Evolutionary conservation across 1,140 invertebrate genomes (phyloP).

Genomic region (Leguminivora glycinivorella): DNA sequence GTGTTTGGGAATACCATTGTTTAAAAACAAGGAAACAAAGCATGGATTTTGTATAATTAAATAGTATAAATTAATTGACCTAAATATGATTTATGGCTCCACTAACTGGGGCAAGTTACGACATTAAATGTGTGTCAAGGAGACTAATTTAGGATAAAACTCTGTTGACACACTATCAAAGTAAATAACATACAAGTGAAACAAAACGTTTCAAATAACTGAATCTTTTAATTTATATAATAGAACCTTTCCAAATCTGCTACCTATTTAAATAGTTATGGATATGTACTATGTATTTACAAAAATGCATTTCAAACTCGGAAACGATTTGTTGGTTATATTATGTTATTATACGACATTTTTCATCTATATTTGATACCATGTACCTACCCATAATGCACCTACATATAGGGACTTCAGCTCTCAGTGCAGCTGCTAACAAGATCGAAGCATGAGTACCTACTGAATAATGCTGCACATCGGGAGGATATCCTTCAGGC

Average conservation of each 20-base stretch:
- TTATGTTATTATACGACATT: no score
- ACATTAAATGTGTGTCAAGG: constrained; percentile 17
- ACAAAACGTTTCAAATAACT: background rate
- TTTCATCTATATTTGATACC: no score
- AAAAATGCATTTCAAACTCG: no score
- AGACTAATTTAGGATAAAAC: constrained; percentile 4
- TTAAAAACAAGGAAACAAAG: constrained; percentile 20
- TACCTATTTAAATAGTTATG: background rate
- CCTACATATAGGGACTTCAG: no score
- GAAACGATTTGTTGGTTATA: no score
- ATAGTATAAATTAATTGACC: background rate
- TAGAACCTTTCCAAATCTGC: background rate
- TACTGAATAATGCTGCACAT: no score
- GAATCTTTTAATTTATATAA: background rate
- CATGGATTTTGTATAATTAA: background rate
- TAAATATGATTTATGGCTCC: background rate
- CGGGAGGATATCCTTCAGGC: no score
- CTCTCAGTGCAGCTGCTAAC: no score
- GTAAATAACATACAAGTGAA: constrained; percentile 9
- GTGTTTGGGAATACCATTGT: background rate
- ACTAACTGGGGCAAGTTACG: background rate
- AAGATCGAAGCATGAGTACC: no score
- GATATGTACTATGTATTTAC: no score
- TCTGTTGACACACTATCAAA: constrained; percentile 10
- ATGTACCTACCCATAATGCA: no score